Evolutionary conservation across 2,888 invertebrate genomes (phyloP).

Genomic region (Laspeyria flexula): DNA sequence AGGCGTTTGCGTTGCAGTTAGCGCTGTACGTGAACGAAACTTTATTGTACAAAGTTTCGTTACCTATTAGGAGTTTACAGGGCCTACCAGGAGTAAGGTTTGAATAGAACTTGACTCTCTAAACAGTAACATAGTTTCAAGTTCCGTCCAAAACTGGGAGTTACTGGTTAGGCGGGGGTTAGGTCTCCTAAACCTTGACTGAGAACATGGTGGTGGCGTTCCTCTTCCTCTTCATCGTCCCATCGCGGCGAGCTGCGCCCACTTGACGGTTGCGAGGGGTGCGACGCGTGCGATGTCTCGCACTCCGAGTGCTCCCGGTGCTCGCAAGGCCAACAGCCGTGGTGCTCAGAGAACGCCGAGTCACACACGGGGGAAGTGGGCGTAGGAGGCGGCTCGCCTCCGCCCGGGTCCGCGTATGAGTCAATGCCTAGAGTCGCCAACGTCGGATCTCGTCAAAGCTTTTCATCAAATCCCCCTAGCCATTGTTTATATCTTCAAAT

Average conservation of each 20-base stretch:
- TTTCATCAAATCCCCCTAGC: slow-evolving; percentile 25
- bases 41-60: slow-evolving; percentile 37
- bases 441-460: slow-evolving; percentile 42
- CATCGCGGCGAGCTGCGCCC: slow-evolving; percentile 80
- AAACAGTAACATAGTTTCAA: slow-evolving; percentile 29
- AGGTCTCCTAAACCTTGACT: slow-evolving; percentile 77
- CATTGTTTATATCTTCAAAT: slow-evolving; percentile 6
- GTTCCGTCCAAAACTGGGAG: slow-evolving; percentile 44
- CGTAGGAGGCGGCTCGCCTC: slow-evolving; percentile 78
- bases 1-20: slow-evolving; percentile 54
- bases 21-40: slow-evolving; percentile 68
- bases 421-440: slow-evolving; percentile 73
- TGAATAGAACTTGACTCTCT: slow-evolving; percentile 70
- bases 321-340: slow-evolving; percentile 81
- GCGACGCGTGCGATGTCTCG: slow-evolving; percentile 67
- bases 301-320: slow-evolving; percentile 73
- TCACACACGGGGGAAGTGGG: slow-evolving; percentile 82
- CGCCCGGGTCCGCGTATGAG: slow-evolving; percentile 79
- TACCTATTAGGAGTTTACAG: slow-evolving; percentile 50
- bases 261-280: slow-evolving; percentile 77
- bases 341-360: slow-evolving; percentile 82
- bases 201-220: slow-evolving; percentile 72
- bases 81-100: slow-evolving; percentile 51
- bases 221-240: slow-evolving; percentile 79
- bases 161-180: slow-evolving; percentile 46